Evolutionary conservation across 2,797 vertebrate genomes (phyloP).

Genomic region (Anguilla pacifica): DNA sequence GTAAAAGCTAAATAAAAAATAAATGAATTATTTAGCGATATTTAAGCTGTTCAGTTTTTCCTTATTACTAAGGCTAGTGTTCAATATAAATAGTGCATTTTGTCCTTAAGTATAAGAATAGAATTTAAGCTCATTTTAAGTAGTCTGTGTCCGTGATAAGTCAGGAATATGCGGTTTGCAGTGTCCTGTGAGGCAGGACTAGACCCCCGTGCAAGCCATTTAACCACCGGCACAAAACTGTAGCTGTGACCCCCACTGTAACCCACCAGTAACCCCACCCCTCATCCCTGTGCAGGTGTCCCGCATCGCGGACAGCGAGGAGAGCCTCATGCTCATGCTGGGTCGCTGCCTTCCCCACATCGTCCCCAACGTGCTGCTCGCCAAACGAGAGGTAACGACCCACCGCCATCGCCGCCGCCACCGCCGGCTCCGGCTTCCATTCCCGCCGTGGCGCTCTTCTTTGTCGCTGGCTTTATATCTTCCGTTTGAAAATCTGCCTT

Average conservation of each 20-base stretch:
- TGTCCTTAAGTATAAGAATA: too few relatives aligned
- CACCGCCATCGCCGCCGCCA: not conserved
- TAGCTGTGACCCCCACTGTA: not conserved
- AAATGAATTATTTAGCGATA: too few relatives aligned
- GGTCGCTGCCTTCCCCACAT: constrained; percentile 98
- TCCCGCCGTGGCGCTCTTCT: constrained; percentile 30
- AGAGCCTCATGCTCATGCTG: constrained; percentile 97
- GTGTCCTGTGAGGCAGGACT: not conserved
- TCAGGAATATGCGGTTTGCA: not conserved
- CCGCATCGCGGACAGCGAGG: constrained; percentile 93
- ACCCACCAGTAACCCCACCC: not conserved
- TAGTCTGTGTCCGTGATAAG: not conserved
- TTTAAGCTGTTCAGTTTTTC: too few relatives aligned
- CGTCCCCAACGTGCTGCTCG: constrained; percentile 95
- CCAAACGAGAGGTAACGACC: constrained; percentile 92
- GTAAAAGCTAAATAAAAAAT: too few relatives aligned
- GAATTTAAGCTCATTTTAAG: too few relatives aligned
- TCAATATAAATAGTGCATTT: too few relatives aligned
- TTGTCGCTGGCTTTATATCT: constrained; percentile 38
- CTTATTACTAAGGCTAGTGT: too few relatives aligned
- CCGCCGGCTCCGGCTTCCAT: constrained; percentile 11
- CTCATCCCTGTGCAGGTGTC: constrained; percentile 79
- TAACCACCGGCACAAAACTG: not conserved
- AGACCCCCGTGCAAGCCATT: not conserved
- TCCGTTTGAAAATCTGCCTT: constrained; percentile 48